These are phyloP conservation scores for Bombus picipes DNA, from an alignment of 1,140 invertebrate species.

Conservation along the genomic window DNA sequence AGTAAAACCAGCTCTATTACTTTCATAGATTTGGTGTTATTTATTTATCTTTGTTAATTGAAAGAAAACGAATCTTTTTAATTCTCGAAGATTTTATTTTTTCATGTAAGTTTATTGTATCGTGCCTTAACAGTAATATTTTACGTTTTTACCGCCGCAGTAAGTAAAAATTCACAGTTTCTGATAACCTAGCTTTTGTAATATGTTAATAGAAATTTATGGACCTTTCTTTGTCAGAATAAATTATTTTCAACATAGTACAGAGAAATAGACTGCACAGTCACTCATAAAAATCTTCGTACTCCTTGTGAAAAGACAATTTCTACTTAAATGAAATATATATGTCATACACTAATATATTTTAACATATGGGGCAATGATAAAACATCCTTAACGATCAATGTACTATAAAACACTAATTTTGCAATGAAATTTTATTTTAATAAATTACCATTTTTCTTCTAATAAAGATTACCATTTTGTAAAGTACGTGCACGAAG, in stretches of 20 bases:
- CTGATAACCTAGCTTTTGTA: not conserved
- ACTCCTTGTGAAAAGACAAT: not conserved
- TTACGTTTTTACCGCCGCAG: too few relatives aligned
- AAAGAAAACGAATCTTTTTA: not conserved
- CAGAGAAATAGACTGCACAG: not conserved
- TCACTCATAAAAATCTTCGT: not conserved
- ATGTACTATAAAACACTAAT: not conserved
- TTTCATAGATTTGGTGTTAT: too few relatives aligned
- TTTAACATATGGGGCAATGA: not conserved
- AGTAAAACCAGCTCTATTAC: too few relatives aligned
- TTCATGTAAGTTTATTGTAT: not conserved
- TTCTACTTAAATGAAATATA: not conserved
- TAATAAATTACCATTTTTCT: too few relatives aligned
- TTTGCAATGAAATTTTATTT: not conserved
- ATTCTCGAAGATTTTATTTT: not conserved
- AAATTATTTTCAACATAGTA: not conserved
- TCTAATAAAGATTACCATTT: not conserved
- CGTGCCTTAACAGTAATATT: too few relatives aligned
- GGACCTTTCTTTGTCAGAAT: not conserved
- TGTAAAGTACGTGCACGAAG: not conserved
- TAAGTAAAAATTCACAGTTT: too few relatives aligned
- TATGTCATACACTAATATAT: too few relatives aligned
- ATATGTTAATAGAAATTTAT: not conserved
- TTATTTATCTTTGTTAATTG: too few relatives aligned
- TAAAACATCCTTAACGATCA: not conserved